Conservation (phyloP, 2,888 invertebrate genomes). For the Microctonus brassicae region DNA sequence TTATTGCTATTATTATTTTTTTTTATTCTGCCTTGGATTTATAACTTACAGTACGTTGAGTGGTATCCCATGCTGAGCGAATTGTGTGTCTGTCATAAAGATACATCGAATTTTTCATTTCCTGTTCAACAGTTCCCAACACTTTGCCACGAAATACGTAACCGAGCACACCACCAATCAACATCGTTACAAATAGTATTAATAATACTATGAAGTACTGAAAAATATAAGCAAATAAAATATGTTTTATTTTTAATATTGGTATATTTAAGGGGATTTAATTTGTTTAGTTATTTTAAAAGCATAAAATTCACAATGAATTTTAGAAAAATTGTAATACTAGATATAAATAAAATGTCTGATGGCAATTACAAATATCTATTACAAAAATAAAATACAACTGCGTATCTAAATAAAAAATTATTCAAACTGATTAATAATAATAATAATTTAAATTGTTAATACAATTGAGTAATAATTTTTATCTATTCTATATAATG, state of each 20-base stretch:
- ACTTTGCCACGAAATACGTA: constrained; percentile 92
- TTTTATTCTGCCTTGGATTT: not conserved
- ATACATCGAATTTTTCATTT: constrained; percentile 83
- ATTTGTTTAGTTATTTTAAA: not conserved
- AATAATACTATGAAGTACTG: constrained; percentile 92
- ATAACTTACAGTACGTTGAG: constrained; percentile 77
- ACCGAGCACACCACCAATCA: constrained; percentile 90
- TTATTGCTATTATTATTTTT: not conserved
- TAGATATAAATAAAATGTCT: too few species aligned
- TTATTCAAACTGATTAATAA: not conserved
- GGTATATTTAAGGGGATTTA: too few species aligned
- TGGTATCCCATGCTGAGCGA: constrained; percentile 88
- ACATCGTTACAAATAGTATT: constrained; percentile 89
- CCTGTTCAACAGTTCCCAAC: constrained; percentile 79
- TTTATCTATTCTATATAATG: not conserved
- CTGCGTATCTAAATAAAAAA: not conserved
- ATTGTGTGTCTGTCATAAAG: constrained; percentile 81
- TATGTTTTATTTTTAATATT: too few species aligned
- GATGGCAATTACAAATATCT: not conserved
- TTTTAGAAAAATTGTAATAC: too few species aligned
- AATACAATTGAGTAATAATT: not conserved
- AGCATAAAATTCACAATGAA: not conserved
- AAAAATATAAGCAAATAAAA: constrained; percentile 58
- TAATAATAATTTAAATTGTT: not conserved
- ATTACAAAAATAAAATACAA: not conserved